Conservation (phyloP, 2,797 vertebrate genomes). For the Coreius guichenoti region DNA sequence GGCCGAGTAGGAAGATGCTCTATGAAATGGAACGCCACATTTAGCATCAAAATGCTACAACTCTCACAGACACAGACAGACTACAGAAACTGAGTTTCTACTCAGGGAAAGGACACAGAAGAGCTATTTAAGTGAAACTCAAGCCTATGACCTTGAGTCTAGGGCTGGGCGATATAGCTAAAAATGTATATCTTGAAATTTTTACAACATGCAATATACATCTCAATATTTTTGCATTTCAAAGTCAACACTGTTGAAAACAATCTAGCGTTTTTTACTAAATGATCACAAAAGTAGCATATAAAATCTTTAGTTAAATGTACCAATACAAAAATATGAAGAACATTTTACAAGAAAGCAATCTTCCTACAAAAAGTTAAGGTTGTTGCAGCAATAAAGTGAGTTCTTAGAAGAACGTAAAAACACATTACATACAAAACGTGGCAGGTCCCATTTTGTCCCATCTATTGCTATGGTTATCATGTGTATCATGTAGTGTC, state of each 20-base stretch:
- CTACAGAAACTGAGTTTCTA: conserved; percentile 1
- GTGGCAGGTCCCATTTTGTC: not conserved
- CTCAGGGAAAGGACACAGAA: not conserved
- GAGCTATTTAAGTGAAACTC: not conserved
- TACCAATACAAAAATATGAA: not conserved
- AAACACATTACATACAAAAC: not conserved
- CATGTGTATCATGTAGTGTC: not conserved
- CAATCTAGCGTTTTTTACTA: not conserved
- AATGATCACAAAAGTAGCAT: not conserved
- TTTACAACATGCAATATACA: not conserved
- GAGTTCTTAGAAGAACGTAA: not conserved
- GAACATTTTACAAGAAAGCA: not conserved
- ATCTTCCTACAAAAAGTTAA: not conserved
- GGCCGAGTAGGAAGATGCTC: conserved; percentile 46
- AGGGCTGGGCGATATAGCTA: not conserved
- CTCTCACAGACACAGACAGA: conserved; percentile 32
- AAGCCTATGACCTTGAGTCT: not conserved
- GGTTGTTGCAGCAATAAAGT: not conserved
- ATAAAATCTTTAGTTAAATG: not conserved
- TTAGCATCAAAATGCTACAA: conserved; percentile 53
- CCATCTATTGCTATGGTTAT: not conserved
- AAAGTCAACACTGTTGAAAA: not conserved
- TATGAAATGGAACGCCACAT: conserved; percentile 56
- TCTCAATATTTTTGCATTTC: not conserved
- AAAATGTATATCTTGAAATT: not conserved